Evolutionary conservation across 1,140 invertebrate species (phyloP).

Genomic region (Drosophila arawakana): DNA sequence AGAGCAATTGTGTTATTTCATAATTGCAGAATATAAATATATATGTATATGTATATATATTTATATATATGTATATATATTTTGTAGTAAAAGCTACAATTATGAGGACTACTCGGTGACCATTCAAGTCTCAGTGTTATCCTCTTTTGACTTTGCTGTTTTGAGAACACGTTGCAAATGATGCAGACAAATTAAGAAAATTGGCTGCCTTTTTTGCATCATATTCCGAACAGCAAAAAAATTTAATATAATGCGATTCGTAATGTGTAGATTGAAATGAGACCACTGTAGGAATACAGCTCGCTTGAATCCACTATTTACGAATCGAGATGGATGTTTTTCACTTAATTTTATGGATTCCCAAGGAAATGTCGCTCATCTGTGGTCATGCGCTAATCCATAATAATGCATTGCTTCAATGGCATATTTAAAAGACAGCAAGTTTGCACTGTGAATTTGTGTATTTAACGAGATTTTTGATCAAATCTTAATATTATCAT

Average conservation of each 20-base stretch:
- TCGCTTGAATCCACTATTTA: not conserved
- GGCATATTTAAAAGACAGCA: constrained; percentile 1
- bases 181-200: not conserved
- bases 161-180: constrained; percentile 12
- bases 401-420: not conserved
- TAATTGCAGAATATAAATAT: constrained; percentile 24
- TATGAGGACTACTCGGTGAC: constrained; percentile 24
- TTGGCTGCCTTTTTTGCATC: constrained; percentile 3
- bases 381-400: not conserved
- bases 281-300: not conserved
- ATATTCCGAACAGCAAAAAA: constrained; percentile 13
- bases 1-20: constrained; percentile 55
- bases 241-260: constrained; percentile 15
- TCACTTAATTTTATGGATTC: constrained; percentile 9
- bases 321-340: constrained; percentile 4
- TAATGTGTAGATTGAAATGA: not conserved
- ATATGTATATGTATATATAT: no score
- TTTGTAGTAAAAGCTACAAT: constrained; percentile 7
- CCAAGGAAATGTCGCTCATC: not conserved
- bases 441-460: not conserved
- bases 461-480: not conserved
- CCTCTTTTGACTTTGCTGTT: constrained; percentile 37
- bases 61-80: not conserved
- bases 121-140: constrained; percentile 4
- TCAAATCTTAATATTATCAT: not conserved